phyloP scores from a whole-genome alignment of 2,888 invertebrate species.

The Erebia epiphron region DNA sequence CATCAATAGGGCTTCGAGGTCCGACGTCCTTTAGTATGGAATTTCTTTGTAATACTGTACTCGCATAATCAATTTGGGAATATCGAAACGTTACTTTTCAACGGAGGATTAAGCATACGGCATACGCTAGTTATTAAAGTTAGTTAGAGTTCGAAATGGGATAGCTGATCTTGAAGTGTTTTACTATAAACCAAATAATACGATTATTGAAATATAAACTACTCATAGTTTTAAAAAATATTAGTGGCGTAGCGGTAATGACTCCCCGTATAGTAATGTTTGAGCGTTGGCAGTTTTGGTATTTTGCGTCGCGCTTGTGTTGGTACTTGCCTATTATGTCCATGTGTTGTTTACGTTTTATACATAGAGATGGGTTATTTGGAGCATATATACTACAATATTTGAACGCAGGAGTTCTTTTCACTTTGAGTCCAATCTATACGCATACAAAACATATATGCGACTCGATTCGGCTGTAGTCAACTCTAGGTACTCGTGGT shows the following conservation, averaged over 20 bases:
- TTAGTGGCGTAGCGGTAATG: slow-evolving; percentile 47
- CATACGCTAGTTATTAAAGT: slow-evolving; percentile 38
- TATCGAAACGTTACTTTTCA: slow-evolving; percentile 26
- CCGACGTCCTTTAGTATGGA: slow-evolving; percentile 55
- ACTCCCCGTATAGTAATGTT: slow-evolving; percentile 37
- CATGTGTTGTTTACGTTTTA: slow-evolving; percentile 25
- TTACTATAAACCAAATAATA: slow-evolving; percentile 61
- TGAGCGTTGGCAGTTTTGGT: slow-evolving; percentile 45
- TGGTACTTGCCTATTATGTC: slow-evolving; percentile 34
- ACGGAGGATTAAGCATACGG: slow-evolving; percentile 29
- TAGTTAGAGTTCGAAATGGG: slow-evolving; percentile 30
- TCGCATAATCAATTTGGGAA: slow-evolving; percentile 35
- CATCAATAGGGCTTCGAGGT: slow-evolving; percentile 35
- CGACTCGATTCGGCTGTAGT: too few species aligned
- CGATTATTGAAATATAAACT: slow-evolving; percentile 39
- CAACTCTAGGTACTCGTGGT: too few species aligned
- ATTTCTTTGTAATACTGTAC: slow-evolving; percentile 48
- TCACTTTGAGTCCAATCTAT: too few species aligned
- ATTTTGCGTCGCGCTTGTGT: slow-evolving; percentile 44
- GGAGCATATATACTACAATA: background rate
- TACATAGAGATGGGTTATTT: background rate
- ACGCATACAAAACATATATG: too few species aligned
- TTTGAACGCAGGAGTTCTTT: too few species aligned
- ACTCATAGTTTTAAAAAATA: slow-evolving; percentile 38
- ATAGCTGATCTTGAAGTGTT: slow-evolving; percentile 37